Evolutionary conservation across 2,888 invertebrate species (phyloP), one percentile per base, ranked within the genome.

Genomic region (Bibio marci): DNA sequence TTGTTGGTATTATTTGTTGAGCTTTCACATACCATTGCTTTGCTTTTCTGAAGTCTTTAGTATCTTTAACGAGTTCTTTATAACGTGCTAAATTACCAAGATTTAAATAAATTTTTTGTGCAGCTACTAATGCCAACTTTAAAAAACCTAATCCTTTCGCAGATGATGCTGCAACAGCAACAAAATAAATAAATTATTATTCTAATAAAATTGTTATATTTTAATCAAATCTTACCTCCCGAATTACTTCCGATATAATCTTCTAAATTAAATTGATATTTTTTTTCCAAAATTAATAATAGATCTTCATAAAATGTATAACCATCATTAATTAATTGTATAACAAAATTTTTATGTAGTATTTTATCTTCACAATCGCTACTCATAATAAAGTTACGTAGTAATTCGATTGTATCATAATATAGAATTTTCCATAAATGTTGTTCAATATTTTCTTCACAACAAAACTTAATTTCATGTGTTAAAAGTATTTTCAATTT

Each of bases 1-100:
- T 92, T 60, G 88, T 86, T 8, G 95, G 91, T 63, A 91, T 86
- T 31, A 94, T 75, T 60, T 83, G 82, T 56, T 90, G 86, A 11
- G 95, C 91, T 64, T 87, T 88, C 43, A 86, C 74, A 57, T 97
- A 97, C 78, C 83, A 92, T 71, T 75, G 76, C 51, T 75, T 68
- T 18, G 83, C 79, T 56, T 73, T 71, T 44, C 80, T 80, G 57
- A 80, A 90, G 63, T 85, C 86, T 41, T 74, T 70, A 1, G 80
- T 77, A 52, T 81, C 81, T 48, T 78, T 80, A 31, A 79, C 76
- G 62, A 83, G 81, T 55, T 88, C 85, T 55, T 78, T 77, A 62
- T 97, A 97, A 42, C 95, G 71, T 12, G 85, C 80, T 50, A 97
- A 69, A 62, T 97, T 95, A 2, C 97, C 97, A 50, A 95, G 67